These are phyloP conservation scores for Bursaphelenchus okinawaensis DNA, from an alignment of 2,888 invertebrate species.

Conservation along the genomic window DNA sequence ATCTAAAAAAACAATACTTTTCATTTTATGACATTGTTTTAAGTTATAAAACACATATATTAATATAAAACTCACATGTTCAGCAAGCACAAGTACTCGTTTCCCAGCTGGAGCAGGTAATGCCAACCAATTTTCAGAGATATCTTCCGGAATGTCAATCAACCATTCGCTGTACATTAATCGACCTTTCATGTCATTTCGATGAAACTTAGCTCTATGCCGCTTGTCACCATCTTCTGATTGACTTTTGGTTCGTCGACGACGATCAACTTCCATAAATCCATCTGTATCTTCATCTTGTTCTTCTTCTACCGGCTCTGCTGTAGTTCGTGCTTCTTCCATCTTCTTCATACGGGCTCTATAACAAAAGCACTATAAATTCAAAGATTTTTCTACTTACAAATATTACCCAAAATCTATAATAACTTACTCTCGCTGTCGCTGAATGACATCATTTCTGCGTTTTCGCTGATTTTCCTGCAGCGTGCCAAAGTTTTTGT, in stretches of 20 bases:
- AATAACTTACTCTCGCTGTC: conserved; percentile 28
- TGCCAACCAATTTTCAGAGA: conserved; percentile 60
- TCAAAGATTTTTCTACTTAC: too few relatives aligned
- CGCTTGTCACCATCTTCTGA: background rate
- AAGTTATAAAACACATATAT: background rate
- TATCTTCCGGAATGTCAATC: conserved; percentile 70
- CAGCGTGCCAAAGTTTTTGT: conserved; percentile 28
- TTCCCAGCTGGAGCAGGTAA: conserved; percentile 76
- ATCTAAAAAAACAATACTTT: background rate
- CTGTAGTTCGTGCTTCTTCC: background rate
- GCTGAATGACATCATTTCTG: conserved; percentile 35
- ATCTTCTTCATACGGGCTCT: background rate
- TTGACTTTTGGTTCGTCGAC: background rate
- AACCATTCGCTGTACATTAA: conserved; percentile 94
- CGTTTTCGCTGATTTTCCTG: conserved; percentile 42
- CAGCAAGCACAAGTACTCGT: conserved; percentile 71
- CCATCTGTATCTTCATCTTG: conserved; percentile 9
- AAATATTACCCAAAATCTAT: conserved; percentile 16
- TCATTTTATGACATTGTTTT: background rate
- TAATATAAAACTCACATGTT: conserved; percentile 11
- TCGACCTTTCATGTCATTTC: conserved; percentile 6
- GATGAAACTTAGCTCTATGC: background rate
- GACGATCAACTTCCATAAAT: conserved; percentile 3
- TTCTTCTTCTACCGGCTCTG: conserved; percentile 20
- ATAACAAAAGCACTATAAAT: too few relatives aligned